Base-by-base conservation (phyloP, 1,140 invertebrate species). In the Papilio polytes region DNA sequence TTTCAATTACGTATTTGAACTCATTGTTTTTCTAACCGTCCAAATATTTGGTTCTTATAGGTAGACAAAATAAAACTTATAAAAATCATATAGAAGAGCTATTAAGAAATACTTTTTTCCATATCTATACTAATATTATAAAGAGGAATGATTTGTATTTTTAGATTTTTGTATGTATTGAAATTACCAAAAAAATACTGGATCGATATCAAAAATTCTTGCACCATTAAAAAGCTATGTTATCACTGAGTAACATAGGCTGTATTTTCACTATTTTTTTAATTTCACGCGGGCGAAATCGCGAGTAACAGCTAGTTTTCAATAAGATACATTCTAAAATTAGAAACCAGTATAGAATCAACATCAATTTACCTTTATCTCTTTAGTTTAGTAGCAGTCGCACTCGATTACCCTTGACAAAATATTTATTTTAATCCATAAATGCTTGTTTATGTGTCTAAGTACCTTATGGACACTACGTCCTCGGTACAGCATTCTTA, bases 341-440 rank as follows among this genome's bases (percentile, higher is more conserved):
- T 18, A 66, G 26, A 31, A 10, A 1, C 22, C 6, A 63, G 9
- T 70, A 31, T 3, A 4, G 26, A 15, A 70, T 70, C 12, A 12
- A 31, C 15, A 10, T 7, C 12, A 31, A 31, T 7, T 31, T 31
- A 70, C 31, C 9, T 26, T 12, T 13, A 6, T 31, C 22, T 70
- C 12, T 63, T 26, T 63, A 63, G 26, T 31, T 13, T 6, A 4
- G 3, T 70, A 15, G 26, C 7, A 26, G 13, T 70, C 12, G 22
- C 20, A 18, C 13, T 26, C 3, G 18, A 63, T 13, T 70, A 15
- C 31, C 12, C 1, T 13, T 70, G 63, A 70, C 63, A 70, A 70
- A 70, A 70, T 70, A 70, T 70, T 70, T 70, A 70, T 70, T 70
- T 36, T 70, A 70, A 36, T 70, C 63, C 63, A 70, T 15, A 70